Evolutionary conservation across 2,113 vertebrate species (phyloP), one percentile per base, ranked within the genome.

Genomic region (Engystomops pustulosus): DNA sequence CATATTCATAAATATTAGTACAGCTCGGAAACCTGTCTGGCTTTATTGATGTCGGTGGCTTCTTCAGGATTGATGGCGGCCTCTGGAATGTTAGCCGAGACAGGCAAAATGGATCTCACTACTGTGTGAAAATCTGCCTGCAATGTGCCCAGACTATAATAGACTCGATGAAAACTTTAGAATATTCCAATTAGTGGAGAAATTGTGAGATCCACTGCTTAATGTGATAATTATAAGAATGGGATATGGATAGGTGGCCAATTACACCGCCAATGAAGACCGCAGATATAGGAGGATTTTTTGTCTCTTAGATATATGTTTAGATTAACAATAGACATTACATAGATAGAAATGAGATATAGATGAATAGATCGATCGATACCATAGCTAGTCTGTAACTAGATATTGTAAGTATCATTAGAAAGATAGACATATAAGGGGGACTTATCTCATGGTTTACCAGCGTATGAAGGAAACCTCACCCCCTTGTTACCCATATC

Each of bases 1-100:
- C 23, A 70, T 41, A 44, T 70, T 70, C 36, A 70, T 70, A 41
- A 70, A 70, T 70, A 70, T 44, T 44, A 44, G 68, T 44, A 23
- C 34, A 12, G n/a, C 68, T 44, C 11, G 10, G 17, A 32, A 67
- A 67, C 62, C 32, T 67, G 62, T 67, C 62, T 20, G 1, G 12
- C 62, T 67, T 67, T 67, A 67, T 67, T 67, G 62, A 67, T 36
- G 62, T 36, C 62, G 4, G 62, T 9, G 32, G 62, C 62, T 67
- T 20, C 15, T 18, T 34, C 17, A 67, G 62, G 3, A 67, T 67
- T 34, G 62, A 67, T 67, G 62, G 62, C 15, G 62, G 18, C 62
- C 18, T 23, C 62, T 36, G 62, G 62, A 67, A 67, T 67, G 62
- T 67, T 67, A 20, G 62, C 32, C 9, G 3, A 20, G 62, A 1